Conservation (phyloP, 2,797 vertebrate genomes). For the Phataginus tetradactyla region DNA sequence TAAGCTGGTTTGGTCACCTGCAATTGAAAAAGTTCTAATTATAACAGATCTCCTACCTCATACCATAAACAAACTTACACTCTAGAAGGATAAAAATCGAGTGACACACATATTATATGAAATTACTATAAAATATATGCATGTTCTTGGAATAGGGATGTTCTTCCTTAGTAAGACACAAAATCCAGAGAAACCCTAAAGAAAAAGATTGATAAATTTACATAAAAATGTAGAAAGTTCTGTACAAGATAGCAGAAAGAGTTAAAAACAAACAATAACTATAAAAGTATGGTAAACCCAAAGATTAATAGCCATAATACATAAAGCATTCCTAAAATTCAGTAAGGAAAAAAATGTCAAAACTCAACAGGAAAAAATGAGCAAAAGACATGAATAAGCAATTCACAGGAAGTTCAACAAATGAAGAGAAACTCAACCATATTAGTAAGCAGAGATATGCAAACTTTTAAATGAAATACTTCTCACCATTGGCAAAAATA, state of each 20-base stretch:
- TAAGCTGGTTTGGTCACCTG: slow-evolving; percentile 31
- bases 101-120: slow-evolving; percentile 25
- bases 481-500: slow-evolving; percentile 20
- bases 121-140: slow-evolving; percentile 21
- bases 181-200: slow-evolving; percentile 47
- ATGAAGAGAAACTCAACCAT: slow-evolving; percentile 33
- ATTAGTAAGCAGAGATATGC: not conserved
- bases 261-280: slow-evolving; percentile 39
- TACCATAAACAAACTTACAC: slow-evolving; percentile 24
- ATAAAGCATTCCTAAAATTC: slow-evolving; percentile 41
- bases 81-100: slow-evolving; percentile 41
- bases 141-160: not conserved
- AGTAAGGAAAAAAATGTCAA: slow-evolving; percentile 40
- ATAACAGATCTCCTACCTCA: slow-evolving; percentile 33
- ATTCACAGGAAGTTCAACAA: slow-evolving; percentile 40
- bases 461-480: slow-evolving; percentile 41
- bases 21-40: slow-evolving; percentile 15
- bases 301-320: slow-evolving; percentile 39
- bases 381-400: slow-evolving; percentile 23
- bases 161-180: slow-evolving; percentile 47
- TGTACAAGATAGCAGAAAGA: not conserved
- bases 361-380: slow-evolving; percentile 5
- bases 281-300: not conserved
- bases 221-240: slow-evolving; percentile 30
- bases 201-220: slow-evolving; percentile 54